Percentiles rank a stretch among this genome's conserved stretches.
Conservation (phyloP, 2,113 vertebrate genomes). For the Chaenocephalus aceratus region DNA sequence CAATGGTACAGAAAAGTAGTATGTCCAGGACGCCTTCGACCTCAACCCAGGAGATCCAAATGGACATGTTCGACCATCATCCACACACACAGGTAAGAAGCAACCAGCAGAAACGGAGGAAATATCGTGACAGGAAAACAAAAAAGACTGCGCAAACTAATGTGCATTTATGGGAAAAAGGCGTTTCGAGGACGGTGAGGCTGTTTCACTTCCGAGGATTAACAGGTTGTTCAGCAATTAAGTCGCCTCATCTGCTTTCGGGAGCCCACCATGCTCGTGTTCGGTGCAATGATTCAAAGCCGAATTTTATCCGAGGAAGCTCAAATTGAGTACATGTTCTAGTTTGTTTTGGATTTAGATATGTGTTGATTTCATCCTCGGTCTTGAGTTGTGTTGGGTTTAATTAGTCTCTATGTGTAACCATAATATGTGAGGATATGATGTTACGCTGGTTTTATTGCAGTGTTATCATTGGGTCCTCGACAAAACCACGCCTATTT, state of each 20-base stretch:
- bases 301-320: neutral
- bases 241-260: slow-evolving; percentile 17
- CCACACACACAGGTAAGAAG: slow-evolving; percentile 94
- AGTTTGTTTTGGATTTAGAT: neutral
- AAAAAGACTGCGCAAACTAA: neutral
- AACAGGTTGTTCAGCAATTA: slow-evolving; percentile 76
- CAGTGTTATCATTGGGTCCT: slow-evolving; percentile 20
- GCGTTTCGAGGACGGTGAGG: neutral
- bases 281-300: slow-evolving; percentile 12
- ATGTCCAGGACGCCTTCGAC: slow-evolving; percentile 97
- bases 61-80: slow-evolving; percentile 96
- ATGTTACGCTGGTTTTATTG: slow-evolving; percentile 41
- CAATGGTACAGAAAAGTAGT: slow-evolving; percentile 97
- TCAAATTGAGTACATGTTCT: neutral
- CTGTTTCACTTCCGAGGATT: slow-evolving; percentile 48
- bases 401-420: slow-evolving; percentile 8
- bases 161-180: neutral
- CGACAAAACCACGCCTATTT: slow-evolving; percentile 52
- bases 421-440: slow-evolving; percentile 31
- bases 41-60: slow-evolving; percentile 97
- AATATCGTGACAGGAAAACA: neutral
- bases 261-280: neutral
- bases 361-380: neutral
- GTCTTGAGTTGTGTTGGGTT: slow-evolving; percentile 7
- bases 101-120: neutral